A percentile compares a stretch with the other conserved stretches of the same genome.
These are phyloP conservation scores for Nemapogon koenigi DNA, from an alignment of 2,888 invertebrate genomes.

Conservation along the genomic window DNA sequence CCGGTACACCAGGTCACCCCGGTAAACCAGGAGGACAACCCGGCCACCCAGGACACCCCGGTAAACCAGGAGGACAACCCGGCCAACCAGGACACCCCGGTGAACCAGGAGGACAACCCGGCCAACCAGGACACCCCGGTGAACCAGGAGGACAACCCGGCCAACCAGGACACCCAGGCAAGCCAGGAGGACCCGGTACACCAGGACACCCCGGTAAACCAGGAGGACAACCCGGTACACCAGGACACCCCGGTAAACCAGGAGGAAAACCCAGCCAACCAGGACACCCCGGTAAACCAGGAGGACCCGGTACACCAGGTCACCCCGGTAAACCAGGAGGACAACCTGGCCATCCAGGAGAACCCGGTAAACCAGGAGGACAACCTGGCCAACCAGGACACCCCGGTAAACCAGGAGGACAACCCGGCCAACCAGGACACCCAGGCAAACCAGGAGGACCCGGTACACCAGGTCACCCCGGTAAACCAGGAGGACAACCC, in stretches of 20 bases:
- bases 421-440: conserved; percentile 7
- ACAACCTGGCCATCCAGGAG: not conserved
- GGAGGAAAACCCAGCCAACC: conserved; percentile 25
- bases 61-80: conserved; percentile 10
- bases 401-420: conserved; percentile 6
- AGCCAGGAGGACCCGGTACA: not conserved
- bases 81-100: conserved; percentile 8
- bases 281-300: conserved; percentile 42
- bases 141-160: not conserved
- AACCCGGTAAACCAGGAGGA: not conserved
- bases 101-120: not conserved
- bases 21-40: not conserved
- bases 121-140: conserved; percentile 1
- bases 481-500: not conserved
- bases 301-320: conserved; percentile 1
- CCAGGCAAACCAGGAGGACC: conserved; percentile 8
- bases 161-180: conserved; percentile 1
- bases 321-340: not conserved
- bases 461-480: conserved; percentile 1
- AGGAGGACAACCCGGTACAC: conserved; percentile 28
- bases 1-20: not conserved
- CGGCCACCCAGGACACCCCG: not conserved
- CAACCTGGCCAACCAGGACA: conserved; percentile 10
- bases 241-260: conserved; percentile 44
- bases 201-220: conserved; percentile 19